Conservation (phyloP, 2,888 invertebrate genomes). For the Trypoxylon attenuatum region DNA sequence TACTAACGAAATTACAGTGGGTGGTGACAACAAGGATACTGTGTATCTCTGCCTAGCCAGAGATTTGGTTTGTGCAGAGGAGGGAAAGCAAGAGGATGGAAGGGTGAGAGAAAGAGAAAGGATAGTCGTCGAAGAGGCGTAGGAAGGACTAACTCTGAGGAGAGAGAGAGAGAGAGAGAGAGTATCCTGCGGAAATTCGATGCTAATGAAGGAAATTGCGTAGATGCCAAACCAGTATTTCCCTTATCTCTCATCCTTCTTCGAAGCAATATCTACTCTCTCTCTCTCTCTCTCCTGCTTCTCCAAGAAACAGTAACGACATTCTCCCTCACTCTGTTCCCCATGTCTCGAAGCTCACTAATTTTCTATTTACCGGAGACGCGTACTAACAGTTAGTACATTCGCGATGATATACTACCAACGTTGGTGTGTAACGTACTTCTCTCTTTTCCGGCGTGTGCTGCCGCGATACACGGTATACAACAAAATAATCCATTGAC, state of each 20-base stretch:
- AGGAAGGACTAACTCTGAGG: too few relatives aligned
- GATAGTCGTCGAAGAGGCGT: too few relatives aligned
- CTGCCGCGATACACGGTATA: too few relatives aligned
- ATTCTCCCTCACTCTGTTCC: conserved; percentile 27
- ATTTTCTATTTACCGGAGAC: conserved; percentile 40
- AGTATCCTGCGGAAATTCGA: conserved; percentile 62
- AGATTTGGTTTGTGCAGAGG: conserved; percentile 51
- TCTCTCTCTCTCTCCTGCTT: conserved; percentile 4
- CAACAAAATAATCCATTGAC: too few relatives aligned
- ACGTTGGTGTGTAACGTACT: too few relatives aligned
- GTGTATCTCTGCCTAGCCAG: conserved; percentile 39
- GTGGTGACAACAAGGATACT: conserved; percentile 38
- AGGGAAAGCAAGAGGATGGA: conserved; percentile 11
- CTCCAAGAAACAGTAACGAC: conserved; percentile 39
- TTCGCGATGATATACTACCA: neutral
- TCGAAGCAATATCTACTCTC: too few relatives aligned
- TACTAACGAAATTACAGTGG: conserved; percentile 50
- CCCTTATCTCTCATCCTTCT: conserved; percentile 41
- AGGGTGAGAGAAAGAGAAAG: conserved; percentile 15
- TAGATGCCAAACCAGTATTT: conserved; percentile 63
- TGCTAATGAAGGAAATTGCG: conserved; percentile 67
- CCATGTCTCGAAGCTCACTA: conserved; percentile 39
- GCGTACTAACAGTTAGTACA: conserved; percentile 11
- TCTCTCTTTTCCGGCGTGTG: too few relatives aligned
- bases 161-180: neutral